Base-by-base conservation (phyloP, 2,113 vertebrate genomes). In the Theristicus caerulescens region DNA sequence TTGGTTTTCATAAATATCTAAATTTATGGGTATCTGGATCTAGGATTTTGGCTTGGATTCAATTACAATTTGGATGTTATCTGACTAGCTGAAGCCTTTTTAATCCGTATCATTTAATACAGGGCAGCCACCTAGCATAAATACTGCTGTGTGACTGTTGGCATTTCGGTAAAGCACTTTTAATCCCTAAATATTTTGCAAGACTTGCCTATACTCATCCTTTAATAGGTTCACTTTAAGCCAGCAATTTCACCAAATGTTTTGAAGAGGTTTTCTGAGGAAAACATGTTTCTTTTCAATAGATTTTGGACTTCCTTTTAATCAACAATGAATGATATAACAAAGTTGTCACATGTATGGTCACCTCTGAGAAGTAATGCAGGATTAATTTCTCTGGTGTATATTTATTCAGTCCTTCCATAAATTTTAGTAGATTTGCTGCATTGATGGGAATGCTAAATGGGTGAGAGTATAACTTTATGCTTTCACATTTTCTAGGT, bases 1-100 rank as follows among this genome's bases (percentile, higher is more conserved):
- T 92, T 70, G 16, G n/a, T 88, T 96, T 92, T 71, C 32, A 47
- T 88, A 94, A 92, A 90, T 88, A 97, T 59, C 85, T 78, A 85
- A 61, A 49, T 27, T 65, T 78, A 47, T 82, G 74, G 62, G 49
- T 90, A 93, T 82, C 92, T 90, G 87, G 40, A 91, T 69, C 54
- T 77, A 88, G 62, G 54, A 57, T 85, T 91, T 66, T 93, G 78
- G 90, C 82, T 91, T 5, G 4, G 66, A 62, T 85, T 80, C 82
- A 93, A 46, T 72, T 87, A 47, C 57, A 80, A 85, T 93, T 94
- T 91, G 70, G 77, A 93, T 85, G 36, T 93, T 95, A 85, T 85
- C 94, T 91, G 52, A 77, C 66, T 90, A 93, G 34, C 52, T 5
- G 36, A 93, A 82, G 61, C 40, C 74, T 65, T 91, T 90, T 80